A percentile compares a stretch with the other conserved stretches of the same genome.
These are phyloP conservation scores for Apogon talboti DNA, from an alignment of 2,797 vertebrate species.

Conservation along the genomic window DNA sequence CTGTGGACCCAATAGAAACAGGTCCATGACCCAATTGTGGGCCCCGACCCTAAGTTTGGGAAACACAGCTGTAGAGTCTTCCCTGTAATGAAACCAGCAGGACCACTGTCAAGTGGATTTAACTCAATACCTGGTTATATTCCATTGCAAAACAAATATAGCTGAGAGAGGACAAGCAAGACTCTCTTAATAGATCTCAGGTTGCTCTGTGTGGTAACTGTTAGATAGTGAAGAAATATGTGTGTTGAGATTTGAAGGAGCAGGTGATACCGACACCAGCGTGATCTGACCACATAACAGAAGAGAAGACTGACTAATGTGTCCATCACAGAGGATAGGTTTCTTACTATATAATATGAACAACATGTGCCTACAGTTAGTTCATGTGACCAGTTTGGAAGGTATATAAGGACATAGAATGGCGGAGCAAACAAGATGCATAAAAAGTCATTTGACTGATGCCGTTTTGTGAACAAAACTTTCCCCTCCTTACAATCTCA, in stretches of 20 bases:
- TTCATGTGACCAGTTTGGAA: slow-evolving; percentile 23
- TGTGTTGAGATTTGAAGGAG: slow-evolving; percentile 45
- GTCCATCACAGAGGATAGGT: neutral
- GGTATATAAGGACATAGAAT: slow-evolving; percentile 17
- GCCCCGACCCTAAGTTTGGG: too few species aligned
- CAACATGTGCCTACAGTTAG: slow-evolving; percentile 8
- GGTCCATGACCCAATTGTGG: too few species aligned
- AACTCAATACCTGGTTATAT: slow-evolving; percentile 55
- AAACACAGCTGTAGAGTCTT: neutral
- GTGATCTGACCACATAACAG: slow-evolving; percentile 37
- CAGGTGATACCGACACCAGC: slow-evolving; percentile 54
- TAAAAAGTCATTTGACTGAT: slow-evolving; percentile 11
- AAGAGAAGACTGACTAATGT: slow-evolving; percentile 7
- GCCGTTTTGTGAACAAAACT: slow-evolving; percentile 27
- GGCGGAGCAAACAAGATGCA: slow-evolving; percentile 13
- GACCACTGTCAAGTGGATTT: slow-evolving; percentile 39
- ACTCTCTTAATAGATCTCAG: slow-evolving; percentile 36
- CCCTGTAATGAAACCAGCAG: slow-evolving; percentile 34
- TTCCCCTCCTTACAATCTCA: slow-evolving; percentile 21
- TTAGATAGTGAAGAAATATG: slow-evolving; percentile 30
- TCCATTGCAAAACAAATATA: slow-evolving; percentile 66
- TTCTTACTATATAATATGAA: slow-evolving; percentile 6
- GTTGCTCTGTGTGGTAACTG: slow-evolving; percentile 43
- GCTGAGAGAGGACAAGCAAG: slow-evolving; percentile 61
- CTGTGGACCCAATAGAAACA: too few species aligned